Evolutionary conservation across 1,140 invertebrate genomes (phyloP), one percentile per base, ranked within the genome.

Genomic region (Idris sp.): DNA sequence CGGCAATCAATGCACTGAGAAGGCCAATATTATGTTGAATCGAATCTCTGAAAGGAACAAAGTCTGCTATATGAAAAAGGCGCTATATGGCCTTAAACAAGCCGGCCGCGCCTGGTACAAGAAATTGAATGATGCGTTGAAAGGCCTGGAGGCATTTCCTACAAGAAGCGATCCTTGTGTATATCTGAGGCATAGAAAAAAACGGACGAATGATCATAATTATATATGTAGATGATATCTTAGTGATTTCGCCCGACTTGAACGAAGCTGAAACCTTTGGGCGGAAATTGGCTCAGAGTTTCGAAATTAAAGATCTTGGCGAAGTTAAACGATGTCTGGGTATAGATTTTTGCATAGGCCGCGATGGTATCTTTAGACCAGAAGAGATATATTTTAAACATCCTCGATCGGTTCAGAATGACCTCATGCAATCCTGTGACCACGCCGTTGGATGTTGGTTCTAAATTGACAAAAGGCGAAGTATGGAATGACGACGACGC

Each of bases 301-400:
- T 33, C 11, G 30, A 33, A n/a, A 11, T 33, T 10, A 33, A 33
- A 1, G 30, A 33, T 10, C n/a, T 33, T 8, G 30, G 30, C 4
- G n/a, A 33, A 33, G 8, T 33, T 4, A 33, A 11, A 10, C 30
- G 30, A 10, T 33, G 30, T 11, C 11, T 33, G 4, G 30, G 30
- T 4, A 33, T 33, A 11, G 30, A 33, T 33, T 33, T 33, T n/a
- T n/a, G n/a, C n/a, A n/a, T n/a, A n/a, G n/a, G n/a, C n/a, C 30
- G 9, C n/a, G 9, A 33, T 8, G 11, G 11, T n/a, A n/a, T n/a
- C n/a, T n/a, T n/a, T n/a, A n/a, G n/a, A n/a, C n/a, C n/a, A n/a
- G n/a, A n/a, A n/a, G n/a, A n/a, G n/a, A n/a, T n/a, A n/a, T n/a
- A 28, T 28, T 1, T 8, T 28, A n/a, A n/a, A 28, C 26, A 28